phyloP scores from a whole-genome alignment of 2,888 invertebrate species.

The Stenodema calcarata region DNA sequence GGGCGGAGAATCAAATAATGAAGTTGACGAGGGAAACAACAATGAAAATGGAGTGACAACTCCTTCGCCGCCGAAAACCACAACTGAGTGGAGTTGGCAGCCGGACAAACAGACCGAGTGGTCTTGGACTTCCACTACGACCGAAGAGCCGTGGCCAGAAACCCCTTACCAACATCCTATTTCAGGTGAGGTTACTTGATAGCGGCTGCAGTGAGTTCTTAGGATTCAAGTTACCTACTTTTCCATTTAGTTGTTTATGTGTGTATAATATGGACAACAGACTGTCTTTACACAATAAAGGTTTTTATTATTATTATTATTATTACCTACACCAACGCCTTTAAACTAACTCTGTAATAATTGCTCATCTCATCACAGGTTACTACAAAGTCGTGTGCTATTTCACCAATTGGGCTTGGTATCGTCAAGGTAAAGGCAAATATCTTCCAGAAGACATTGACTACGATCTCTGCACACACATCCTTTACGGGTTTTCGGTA shows the following conservation, averaged over 20 bases:
- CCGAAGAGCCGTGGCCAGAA: slow-evolving; percentile 60
- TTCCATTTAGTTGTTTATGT: too few relatives aligned
- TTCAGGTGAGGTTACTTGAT: slow-evolving; percentile 53
- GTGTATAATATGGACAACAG: too few relatives aligned
- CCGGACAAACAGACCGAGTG: slow-evolving; percentile 55
- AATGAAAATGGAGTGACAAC: slow-evolving; percentile 47
- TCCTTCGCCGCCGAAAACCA: slow-evolving; percentile 53
- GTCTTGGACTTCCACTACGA: slow-evolving; percentile 57
- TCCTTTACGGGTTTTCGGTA: slow-evolving; percentile 93
- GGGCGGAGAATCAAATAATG: slow-evolving; percentile 36
- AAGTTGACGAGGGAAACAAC: slow-evolving; percentile 32
- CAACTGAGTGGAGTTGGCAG: slow-evolving; percentile 55
- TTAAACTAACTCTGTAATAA: slow-evolving; percentile 59
- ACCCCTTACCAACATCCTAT: slow-evolving; percentile 56
- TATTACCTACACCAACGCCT: background rate
- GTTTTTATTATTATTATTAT: too few relatives aligned
- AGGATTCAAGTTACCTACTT: too few relatives aligned
- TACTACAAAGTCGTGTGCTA: slow-evolving; percentile 86
- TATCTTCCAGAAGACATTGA: slow-evolving; percentile 87
- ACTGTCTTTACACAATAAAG: too few relatives aligned
- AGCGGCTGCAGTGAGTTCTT: too few relatives aligned
- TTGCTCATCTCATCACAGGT: slow-evolving; percentile 62
- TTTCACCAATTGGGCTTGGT: slow-evolving; percentile 95
- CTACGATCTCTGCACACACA: slow-evolving; percentile 86
- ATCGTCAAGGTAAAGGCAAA: slow-evolving; percentile 79